Evolutionary conservation across 1,140 invertebrate genomes (phyloP).

Genomic region (Sarcophaga peregrina): DNA sequence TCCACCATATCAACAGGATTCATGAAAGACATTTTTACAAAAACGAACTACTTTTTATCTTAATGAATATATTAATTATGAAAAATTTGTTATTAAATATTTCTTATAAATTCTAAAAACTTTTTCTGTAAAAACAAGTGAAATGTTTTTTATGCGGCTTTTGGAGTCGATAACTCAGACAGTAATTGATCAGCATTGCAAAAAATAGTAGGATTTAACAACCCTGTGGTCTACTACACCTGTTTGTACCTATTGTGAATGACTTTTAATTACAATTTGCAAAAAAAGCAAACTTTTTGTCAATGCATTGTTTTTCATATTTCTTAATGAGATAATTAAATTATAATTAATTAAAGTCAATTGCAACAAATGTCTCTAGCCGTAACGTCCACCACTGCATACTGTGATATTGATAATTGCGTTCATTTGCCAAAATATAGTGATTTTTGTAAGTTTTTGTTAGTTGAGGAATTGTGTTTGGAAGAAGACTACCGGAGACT

Average conservation of each 20-base stretch:
- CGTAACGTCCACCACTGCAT: background rate
- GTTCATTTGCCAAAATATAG: slow-evolving; percentile 50
- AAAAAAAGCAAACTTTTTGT: background rate
- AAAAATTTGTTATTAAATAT: background rate
- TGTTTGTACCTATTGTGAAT: background rate
- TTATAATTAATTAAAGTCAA: background rate
- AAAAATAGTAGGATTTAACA: background rate
- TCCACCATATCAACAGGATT: slow-evolving; percentile 73
- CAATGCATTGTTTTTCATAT: background rate
- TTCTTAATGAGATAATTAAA: background rate
- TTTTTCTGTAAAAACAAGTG: background rate
- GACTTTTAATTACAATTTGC: background rate
- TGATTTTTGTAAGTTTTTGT: slow-evolving; percentile 50
- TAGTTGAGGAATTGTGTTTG: slow-evolving; percentile 57
- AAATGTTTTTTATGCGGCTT: background rate
- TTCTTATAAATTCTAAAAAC: background rate
- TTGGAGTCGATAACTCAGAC: background rate
- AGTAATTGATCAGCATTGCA: background rate
- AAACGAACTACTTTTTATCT: background rate
- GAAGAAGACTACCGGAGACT: slow-evolving; percentile 50
- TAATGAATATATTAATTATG: slow-evolving; percentile 11
- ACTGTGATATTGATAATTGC: background rate
- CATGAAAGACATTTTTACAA: slow-evolving; percentile 61
- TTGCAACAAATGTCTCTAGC: slow-evolving; percentile 14
- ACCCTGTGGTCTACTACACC: background rate